phyloP scores from a whole-genome alignment of 2,797 vertebrate genomes.

The Benthosema pterotum region DNA sequence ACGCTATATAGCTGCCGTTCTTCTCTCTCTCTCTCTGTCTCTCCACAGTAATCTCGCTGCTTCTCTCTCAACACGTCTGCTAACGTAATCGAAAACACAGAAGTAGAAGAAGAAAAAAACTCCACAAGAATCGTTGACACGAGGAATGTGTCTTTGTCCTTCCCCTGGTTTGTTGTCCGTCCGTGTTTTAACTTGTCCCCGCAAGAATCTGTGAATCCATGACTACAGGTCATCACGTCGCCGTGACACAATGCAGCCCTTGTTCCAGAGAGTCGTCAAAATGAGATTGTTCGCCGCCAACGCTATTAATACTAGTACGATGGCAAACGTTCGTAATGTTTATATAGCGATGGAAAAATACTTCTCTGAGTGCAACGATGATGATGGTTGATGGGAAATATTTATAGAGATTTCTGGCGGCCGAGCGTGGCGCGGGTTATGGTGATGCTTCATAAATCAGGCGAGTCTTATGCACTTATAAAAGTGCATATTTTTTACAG shows the following conservation, averaged over 20 bases:
- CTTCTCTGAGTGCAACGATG: conserved; percentile 37
- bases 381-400: conserved; percentile 48
- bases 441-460: conserved; percentile 10
- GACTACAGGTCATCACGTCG: conserved; percentile 66
- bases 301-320: conserved; percentile 34
- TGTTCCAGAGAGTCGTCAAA: conserved; percentile 63
- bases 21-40: too few species aligned
- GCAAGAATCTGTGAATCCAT: conserved; percentile 71
- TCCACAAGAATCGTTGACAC: conserved; percentile 70
- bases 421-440: conserved; percentile 34
- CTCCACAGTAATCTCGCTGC: conserved; percentile 65
- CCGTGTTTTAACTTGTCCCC: conserved; percentile 80
- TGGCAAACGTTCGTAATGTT: conserved; percentile 52
- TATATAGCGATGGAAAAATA: conserved; percentile 45
- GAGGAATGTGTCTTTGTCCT: conserved; percentile 78
- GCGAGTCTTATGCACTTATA: conserved; percentile 18
- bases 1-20: too few species aligned
- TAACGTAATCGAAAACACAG: conserved; percentile 75
- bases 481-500: too few species aligned
- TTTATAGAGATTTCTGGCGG: conserved; percentile 50
- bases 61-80: conserved; percentile 79
- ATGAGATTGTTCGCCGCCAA: conserved; percentile 58
- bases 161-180: conserved; percentile 62
- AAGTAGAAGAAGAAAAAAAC: conserved; percentile 51
- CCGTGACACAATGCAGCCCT: conserved; percentile 63